Conservation (phyloP, 2,888 invertebrate genomes). For the Athalia cordata region DNA sequence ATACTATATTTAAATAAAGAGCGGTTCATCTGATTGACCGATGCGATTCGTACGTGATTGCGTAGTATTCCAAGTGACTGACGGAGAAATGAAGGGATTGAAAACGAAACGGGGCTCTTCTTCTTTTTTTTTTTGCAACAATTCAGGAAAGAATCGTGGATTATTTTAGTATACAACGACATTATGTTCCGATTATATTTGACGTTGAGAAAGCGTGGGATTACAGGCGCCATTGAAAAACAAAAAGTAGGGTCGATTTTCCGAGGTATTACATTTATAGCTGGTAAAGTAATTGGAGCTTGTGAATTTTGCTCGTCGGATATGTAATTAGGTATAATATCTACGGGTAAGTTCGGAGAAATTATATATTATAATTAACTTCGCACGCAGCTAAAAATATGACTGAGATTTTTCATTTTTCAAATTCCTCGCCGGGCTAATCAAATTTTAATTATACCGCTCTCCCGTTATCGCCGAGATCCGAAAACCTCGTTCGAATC, state of each 20-base stretch:
- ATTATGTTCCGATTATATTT: not conserved
- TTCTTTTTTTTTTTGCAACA: not conserved
- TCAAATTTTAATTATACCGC: constrained; percentile 26
- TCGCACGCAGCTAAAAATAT: not conserved
- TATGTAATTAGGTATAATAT: constrained; percentile 28
- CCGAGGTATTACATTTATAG: constrained; percentile 9
- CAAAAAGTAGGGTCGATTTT: constrained; percentile 2
- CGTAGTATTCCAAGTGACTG: not conserved
- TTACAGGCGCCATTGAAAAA: constrained; percentile 4
- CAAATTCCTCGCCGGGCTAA: not conserved
- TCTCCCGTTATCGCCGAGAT: constrained; percentile 14
- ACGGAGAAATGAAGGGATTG: not conserved
- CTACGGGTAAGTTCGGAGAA: constrained; percentile 16
- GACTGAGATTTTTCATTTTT: constrained; percentile 17
- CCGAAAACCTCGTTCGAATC: not conserved
- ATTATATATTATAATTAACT: constrained; percentile 40
- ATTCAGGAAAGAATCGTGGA: too few species aligned
- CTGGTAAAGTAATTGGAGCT: constrained; percentile 1
- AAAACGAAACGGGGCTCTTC: not conserved
- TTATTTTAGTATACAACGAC: not conserved
- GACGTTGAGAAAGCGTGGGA: not conserved
- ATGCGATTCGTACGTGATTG: constrained; percentile 27
- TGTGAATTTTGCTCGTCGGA: constrained; percentile 4
- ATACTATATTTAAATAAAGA: constrained; percentile 15
- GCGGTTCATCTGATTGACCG: constrained; percentile 33